Base-by-base conservation (phyloP, 2,888 invertebrate species). In the Pandemis heparana region DNA sequence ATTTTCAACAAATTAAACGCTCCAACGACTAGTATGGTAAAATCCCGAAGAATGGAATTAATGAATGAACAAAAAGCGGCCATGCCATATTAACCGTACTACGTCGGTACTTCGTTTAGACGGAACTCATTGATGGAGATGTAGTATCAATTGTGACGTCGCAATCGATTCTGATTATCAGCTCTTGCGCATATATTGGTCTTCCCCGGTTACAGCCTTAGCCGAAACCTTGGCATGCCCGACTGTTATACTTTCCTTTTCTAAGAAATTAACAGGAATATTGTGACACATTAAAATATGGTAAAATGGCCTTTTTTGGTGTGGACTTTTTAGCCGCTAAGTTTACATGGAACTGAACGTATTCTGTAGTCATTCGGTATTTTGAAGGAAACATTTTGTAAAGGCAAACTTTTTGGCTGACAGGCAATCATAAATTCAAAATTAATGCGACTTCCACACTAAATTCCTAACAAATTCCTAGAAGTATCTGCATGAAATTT, bases 141-240 rank as follows among this genome's bases (percentile, higher is more conserved):
- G 16, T 39, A 39, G 10, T 18, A 14, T 14, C 61, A 23, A 61
- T 48, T 48, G n/a, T 65, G 56, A 56, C 56, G 10, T 23, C 39
- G 66, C 12, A 38, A 59, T 18, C 39, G 12, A 38, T 70, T 70
- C 64, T 64, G 38, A 38, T 59, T 14, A 64, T 46, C 46, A 7
- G 18, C 16, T 61, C 61, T 9, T 61, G 61, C 61, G 61, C 61
- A 51, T 32, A 38, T 16, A 16, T 7, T 38, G 70, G 70, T 59
- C 70, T 70, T 70, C 32, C 70, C 64, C 70, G 6, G 53, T 18
- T 2, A n/a, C 53, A 38, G 38, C 18, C 38, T 59, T 43, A 59
- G 43, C 12, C 38, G 56, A 62, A 38, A 14, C 70, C 41, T 53
- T 39, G 51, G 6, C 10, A 3, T 18, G 39, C 12, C 16, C 9